These are phyloP conservation scores for Drepanosiphum platanoidis DNA, from an alignment of 2,888 invertebrate species.

Conservation along the genomic window DNA sequence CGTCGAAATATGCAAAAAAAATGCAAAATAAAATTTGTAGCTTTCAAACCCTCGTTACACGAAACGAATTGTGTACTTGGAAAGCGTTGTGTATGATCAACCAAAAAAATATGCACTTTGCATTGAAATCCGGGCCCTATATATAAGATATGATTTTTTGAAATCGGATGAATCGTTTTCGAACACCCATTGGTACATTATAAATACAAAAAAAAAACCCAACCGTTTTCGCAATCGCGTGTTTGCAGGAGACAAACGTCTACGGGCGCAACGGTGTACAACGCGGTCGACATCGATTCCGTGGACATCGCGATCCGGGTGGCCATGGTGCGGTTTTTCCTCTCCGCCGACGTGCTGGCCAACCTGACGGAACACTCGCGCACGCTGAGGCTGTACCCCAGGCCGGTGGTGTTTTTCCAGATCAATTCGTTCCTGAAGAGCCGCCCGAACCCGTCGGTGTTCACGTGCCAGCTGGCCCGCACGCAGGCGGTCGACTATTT, in stretches of 20 bases:
- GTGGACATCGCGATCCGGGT: slow-evolving; percentile 98
- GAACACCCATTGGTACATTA: too few species aligned
- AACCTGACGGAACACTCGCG: slow-evolving; percentile 98
- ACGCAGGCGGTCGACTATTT: slow-evolving; percentile 99
- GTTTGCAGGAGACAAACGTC: slow-evolving; percentile 31
- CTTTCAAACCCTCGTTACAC: too few species aligned
- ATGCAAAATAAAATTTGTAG: too few species aligned
- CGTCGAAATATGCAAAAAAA: too few species aligned
- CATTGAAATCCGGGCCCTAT: too few species aligned
- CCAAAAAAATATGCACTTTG: too few species aligned
- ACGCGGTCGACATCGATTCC: slow-evolving; percentile 96
- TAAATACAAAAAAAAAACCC: too few species aligned
- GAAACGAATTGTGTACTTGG: too few species aligned
- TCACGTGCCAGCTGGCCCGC: slow-evolving; percentile 90
- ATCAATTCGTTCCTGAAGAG: slow-evolving; percentile 96
- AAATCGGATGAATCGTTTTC: too few species aligned
- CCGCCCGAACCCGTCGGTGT: slow-evolving; percentile 86
- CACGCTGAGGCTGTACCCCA: slow-evolving; percentile 92
- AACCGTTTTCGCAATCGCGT: too few species aligned
- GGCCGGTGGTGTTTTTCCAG: slow-evolving; percentile 99
- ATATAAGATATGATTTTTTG: too few species aligned
- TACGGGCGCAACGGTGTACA: slow-evolving; percentile 67
- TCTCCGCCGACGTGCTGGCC: slow-evolving; percentile 94
- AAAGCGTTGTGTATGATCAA: too few species aligned
- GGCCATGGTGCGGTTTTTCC: slow-evolving; percentile 91